Evolutionary conservation across 2,888 invertebrate genomes (phyloP).

Genomic region (Gerris lacustris): DNA sequence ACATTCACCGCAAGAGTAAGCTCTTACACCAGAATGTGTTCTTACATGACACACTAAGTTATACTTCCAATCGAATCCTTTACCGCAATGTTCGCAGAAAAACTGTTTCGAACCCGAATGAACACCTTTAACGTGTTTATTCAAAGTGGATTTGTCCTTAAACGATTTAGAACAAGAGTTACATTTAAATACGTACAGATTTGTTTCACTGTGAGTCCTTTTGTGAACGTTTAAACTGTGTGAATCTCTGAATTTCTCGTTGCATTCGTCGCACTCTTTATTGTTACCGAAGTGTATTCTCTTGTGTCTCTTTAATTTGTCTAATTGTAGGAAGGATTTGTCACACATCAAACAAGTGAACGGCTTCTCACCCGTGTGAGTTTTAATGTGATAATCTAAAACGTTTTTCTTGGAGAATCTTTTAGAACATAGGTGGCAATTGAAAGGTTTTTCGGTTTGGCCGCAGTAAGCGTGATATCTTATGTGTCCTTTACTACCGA

Average conservation of each 20-base stretch:
- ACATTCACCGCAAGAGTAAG: background rate
- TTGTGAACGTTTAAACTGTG: background rate
- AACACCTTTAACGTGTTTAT: background rate
- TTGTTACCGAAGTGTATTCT: background rate
- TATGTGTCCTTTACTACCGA: background rate
- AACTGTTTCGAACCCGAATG: background rate
- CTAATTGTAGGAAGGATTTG: background rate
- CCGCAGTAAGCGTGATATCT: background rate
- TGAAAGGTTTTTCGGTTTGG: background rate
- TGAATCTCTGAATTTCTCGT: background rate
- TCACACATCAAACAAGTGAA: background rate
- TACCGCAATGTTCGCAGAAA: background rate
- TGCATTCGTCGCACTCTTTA: background rate
- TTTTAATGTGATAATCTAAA: background rate
- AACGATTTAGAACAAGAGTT: background rate
- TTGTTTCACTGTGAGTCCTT: background rate
- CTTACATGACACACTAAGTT: background rate
- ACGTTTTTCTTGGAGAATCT: background rate
- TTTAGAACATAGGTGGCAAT: background rate
- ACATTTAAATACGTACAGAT: background rate
- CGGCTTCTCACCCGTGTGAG: background rate
- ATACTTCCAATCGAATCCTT: background rate
- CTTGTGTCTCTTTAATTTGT: background rate
- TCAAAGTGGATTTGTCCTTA: background rate
- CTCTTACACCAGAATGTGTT: background rate